Percentiles rank a stretch among this genome's conserved stretches.
Conservation (phyloP, 2,113 vertebrate genomes). For the Salvelinus sp. region DNA sequence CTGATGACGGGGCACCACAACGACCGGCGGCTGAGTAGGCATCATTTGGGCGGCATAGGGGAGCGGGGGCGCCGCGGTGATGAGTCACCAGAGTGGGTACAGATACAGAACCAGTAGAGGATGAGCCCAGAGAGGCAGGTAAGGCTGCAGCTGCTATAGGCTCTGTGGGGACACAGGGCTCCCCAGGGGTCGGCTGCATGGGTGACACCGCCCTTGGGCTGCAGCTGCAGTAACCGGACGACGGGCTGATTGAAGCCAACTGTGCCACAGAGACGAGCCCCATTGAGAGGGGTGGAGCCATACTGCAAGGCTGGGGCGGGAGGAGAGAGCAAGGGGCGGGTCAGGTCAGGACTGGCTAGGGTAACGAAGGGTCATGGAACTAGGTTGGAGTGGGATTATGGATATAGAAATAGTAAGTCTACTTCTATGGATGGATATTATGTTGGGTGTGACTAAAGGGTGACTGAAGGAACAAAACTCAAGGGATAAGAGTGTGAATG, state of each 20-base stretch:
- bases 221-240: slow-evolving; percentile 69
- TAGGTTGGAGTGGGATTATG: not conserved
- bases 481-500: too few species aligned
- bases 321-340: slow-evolving; percentile 43
- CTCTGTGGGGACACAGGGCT: slow-evolving; percentile 43
- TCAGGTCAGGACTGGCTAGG: slow-evolving; percentile 3
- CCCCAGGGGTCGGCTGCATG: slow-evolving; percentile 36
- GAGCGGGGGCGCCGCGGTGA: slow-evolving; percentile 73
- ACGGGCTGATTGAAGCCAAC: slow-evolving; percentile 73
- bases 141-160: slow-evolving; percentile 55
- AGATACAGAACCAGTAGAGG: slow-evolving; percentile 33
- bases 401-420: not conserved
- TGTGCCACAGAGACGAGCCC: slow-evolving; percentile 71
- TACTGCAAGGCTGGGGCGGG: slow-evolving; percentile 69
- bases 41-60: slow-evolving; percentile 77
- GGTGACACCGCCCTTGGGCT: slow-evolving; percentile 9
- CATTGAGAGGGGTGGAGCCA: slow-evolving; percentile 59
- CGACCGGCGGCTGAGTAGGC: slow-evolving; percentile 77
- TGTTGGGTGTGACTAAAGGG: too few species aligned
- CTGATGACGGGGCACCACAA: slow-evolving; percentile 86
- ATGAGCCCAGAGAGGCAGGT: slow-evolving; percentile 54
- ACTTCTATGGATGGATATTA: not conserved
- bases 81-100: slow-evolving; percentile 38
- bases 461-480: too few species aligned
- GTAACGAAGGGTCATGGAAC: slow-evolving; percentile 4